Conservation (phyloP, 2,888 invertebrate genomes). For the Tetanocera ferruginea region DNA sequence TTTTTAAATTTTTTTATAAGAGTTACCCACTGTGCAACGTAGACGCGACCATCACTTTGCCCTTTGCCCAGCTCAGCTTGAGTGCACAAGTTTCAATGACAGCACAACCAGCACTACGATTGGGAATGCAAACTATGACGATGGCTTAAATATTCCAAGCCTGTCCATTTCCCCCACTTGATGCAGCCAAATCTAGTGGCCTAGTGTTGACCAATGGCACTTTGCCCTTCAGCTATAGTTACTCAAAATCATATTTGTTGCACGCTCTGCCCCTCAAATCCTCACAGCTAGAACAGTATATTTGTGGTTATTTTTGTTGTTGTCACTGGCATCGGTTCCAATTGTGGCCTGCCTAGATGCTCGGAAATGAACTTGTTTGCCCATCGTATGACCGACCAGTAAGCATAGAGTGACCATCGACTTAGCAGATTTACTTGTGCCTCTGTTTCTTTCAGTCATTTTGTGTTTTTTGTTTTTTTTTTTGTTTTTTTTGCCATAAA, state of each 20-base stretch:
- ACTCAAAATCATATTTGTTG: slow-evolving; percentile 1
- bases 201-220: not conserved
- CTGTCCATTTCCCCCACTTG: not conserved
- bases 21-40: too few species aligned
- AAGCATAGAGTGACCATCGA: not conserved
- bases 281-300: not conserved
- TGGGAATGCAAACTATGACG: not conserved
- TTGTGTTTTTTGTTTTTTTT: not conserved
- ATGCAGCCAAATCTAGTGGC: not conserved
- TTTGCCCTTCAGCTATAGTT: not conserved
- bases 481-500: not conserved
- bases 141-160: not conserved
- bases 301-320: not conserved
- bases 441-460: too few species aligned
- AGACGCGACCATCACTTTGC: too few species aligned
- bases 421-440: not conserved
- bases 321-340: not conserved
- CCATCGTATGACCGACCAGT: slow-evolving; percentile 6
- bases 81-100: slow-evolving; percentile 2
- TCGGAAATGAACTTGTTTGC: slow-evolving; percentile 21
- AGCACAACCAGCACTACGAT: not conserved
- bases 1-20: too few species aligned
- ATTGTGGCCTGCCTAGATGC: not conserved
- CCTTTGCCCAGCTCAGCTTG: too few species aligned
- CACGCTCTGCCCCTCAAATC: not conserved